A percentile compares a stretch with the other conserved stretches of the same genome.
Conservation (phyloP, 1,140 invertebrate species). For the Drosophila neocordata region DNA sequence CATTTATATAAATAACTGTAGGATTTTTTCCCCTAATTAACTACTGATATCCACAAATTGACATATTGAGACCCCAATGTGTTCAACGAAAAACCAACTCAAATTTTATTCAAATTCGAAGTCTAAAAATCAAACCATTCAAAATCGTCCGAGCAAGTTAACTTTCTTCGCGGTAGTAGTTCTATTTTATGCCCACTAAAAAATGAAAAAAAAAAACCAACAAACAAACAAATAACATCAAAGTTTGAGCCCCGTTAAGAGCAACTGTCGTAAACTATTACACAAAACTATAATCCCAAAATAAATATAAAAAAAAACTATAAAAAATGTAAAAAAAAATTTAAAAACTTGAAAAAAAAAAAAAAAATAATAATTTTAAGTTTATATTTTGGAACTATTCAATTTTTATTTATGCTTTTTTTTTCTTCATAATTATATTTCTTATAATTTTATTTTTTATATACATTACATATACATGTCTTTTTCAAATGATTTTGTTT, state of each 20-base stretch:
- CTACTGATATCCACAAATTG: slow-evolving; percentile 7
- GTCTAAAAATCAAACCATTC: slow-evolving; percentile 15
- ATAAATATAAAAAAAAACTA: slow-evolving; percentile 37
- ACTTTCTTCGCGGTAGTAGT: slow-evolving; percentile 46
- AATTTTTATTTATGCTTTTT: slow-evolving; percentile 61
- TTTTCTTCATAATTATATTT: slow-evolving; percentile 24
- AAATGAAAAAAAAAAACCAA: too few species aligned
- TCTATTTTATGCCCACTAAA: slow-evolving; percentile 44
- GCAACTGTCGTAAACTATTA: slow-evolving; percentile 71
- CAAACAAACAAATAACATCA: slow-evolving; percentile 23
- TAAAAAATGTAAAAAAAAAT: slow-evolving; percentile 50
- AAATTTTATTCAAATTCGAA: slow-evolving; percentile 27
- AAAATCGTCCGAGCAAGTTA: slow-evolving; percentile 43
- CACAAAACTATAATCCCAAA: slow-evolving; percentile 57
- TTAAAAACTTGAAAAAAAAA: slow-evolving; percentile 43
- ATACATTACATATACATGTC: slow-evolving; percentile 21
- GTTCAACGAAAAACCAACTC: slow-evolving; percentile 49
- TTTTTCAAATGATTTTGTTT: slow-evolving; percentile 26
- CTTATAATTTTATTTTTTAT: slow-evolving; percentile 23
- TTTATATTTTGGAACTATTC: slow-evolving; percentile 64
- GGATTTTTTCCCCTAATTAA: background rate
- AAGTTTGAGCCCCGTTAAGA: slow-evolving; percentile 71
- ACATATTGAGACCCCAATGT: slow-evolving; percentile 69
- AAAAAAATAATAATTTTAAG: slow-evolving; percentile 57
- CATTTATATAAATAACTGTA: slow-evolving; percentile 7